Conservation (phyloP, 1,140 invertebrate species). For the Platorchestia sp. region DNA sequence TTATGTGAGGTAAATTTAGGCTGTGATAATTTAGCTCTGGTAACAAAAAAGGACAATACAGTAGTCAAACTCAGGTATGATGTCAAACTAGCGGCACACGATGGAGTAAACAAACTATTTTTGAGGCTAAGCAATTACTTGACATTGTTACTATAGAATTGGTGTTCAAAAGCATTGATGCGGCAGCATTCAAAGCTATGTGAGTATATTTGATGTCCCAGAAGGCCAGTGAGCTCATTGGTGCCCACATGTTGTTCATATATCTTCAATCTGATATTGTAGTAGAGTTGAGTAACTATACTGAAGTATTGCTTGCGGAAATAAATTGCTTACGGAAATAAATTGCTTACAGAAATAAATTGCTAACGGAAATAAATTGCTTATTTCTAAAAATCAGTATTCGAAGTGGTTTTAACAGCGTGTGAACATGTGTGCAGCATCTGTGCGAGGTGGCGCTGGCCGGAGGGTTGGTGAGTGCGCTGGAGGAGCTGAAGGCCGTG, state of each 20-base stretch:
- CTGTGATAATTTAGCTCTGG: background rate
- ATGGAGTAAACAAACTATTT: background rate
- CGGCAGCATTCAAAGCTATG: too few species aligned
- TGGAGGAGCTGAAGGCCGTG: constrained; percentile 60
- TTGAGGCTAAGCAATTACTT: background rate
- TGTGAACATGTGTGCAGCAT: constrained; percentile 52
- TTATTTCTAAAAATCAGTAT: too few species aligned
- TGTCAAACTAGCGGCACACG: background rate
- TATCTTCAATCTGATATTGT: too few species aligned
- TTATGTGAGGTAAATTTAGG: background rate
- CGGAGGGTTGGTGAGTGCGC: constrained; percentile 57
- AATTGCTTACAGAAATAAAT: too few species aligned
- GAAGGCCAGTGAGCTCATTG: too few species aligned
- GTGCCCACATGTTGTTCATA: too few species aligned
- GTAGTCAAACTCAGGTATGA: background rate
- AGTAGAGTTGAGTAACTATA: too few species aligned
- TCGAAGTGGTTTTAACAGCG: background rate
- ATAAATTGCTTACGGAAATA: too few species aligned
- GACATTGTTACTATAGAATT: background rate
- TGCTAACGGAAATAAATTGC: too few species aligned
- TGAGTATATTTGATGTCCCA: too few species aligned
- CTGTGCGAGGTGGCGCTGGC: constrained; percentile 60
- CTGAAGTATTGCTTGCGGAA: too few species aligned
- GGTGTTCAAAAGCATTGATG: background rate
- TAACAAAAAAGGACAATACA: background rate